phyloP scores from a whole-genome alignment of 2,113 vertebrate species.

The Xenopus tropicalis region DNA sequence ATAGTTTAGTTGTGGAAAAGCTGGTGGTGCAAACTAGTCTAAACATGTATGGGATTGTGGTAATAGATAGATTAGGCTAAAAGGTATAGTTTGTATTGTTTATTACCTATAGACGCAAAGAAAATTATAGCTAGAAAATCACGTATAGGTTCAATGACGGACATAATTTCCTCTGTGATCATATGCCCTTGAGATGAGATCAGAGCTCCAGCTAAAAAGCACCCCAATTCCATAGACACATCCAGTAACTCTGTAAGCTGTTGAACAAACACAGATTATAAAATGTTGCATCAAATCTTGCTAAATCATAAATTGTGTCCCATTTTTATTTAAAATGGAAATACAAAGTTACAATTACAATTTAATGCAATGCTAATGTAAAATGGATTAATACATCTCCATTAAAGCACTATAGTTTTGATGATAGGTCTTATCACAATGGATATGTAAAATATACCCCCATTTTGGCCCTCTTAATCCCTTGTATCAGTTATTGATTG shows the following conservation, averaged over 20 bases:
- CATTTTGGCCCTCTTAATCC: too few relatives aligned
- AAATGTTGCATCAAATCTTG: neutral
- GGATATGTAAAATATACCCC: too few relatives aligned
- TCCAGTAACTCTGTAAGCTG: slow-evolving; percentile 89
- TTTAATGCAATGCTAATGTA: neutral
- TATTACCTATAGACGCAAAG: slow-evolving; percentile 91
- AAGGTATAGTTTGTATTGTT: too few relatives aligned
- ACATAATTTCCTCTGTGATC: slow-evolving; percentile 81
- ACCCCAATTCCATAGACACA: slow-evolving; percentile 96
- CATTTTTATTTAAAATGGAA: neutral
- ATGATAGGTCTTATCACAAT: too few relatives aligned
- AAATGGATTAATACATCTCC: neutral
- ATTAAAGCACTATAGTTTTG: too few relatives aligned
- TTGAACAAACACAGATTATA: slow-evolving; percentile 24
- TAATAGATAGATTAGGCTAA: too few relatives aligned
- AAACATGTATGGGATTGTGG: too few relatives aligned
- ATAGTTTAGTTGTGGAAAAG: too few relatives aligned
- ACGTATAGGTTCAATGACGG: slow-evolving; percentile 87
- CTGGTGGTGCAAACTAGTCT: too few relatives aligned
- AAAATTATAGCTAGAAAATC: slow-evolving; percentile 97
- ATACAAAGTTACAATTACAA: neutral
- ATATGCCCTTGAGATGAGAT: slow-evolving; percentile 93
- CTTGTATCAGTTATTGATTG: too few relatives aligned
- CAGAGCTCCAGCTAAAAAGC: slow-evolving; percentile 90
- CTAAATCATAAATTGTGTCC: neutral